A percentile compares a stretch with the other conserved stretches of the same genome.
These are phyloP conservation scores for Eretmocerus hayati DNA, from an alignment of 2,888 invertebrate genomes.

Conservation along the genomic window DNA sequence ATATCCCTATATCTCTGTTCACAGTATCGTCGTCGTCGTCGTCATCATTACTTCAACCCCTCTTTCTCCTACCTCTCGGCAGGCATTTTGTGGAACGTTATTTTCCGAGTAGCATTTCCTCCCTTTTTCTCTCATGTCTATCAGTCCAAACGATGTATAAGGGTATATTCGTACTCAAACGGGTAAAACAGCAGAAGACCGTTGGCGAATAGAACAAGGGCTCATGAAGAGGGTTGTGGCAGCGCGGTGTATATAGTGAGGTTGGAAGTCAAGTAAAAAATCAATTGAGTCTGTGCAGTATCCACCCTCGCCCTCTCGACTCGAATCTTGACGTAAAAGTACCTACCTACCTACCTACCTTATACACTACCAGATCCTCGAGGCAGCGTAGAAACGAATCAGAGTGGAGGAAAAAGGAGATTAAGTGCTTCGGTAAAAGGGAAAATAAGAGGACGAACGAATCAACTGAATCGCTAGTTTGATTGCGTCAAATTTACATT, in stretches of 20 bases:
- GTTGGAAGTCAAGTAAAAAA: slow-evolving; percentile 40
- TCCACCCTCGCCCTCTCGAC: slow-evolving; percentile 19
- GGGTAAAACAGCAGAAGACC: slow-evolving; percentile 11
- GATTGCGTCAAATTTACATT: no score
- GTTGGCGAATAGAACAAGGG: not conserved
- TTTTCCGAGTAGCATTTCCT: slow-evolving; percentile 17
- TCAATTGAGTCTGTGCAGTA: slow-evolving; percentile 44
- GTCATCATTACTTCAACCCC: slow-evolving; percentile 20
- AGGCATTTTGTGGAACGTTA: slow-evolving; percentile 30
- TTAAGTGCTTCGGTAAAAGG: slow-evolving; percentile 4
- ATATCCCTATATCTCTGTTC: no score
- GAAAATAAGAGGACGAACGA: slow-evolving; percentile 1
- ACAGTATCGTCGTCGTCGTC: no score
- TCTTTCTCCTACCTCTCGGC: slow-evolving; percentile 24
- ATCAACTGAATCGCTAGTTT: no score
- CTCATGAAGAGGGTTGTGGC: slow-evolving; percentile 20
- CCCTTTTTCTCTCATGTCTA: slow-evolving; percentile 6
- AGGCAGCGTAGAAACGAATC: slow-evolving; percentile 9
- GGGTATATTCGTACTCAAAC: not conserved
- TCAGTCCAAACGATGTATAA: not conserved
- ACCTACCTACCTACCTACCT: no score
- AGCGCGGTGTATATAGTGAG: slow-evolving; percentile 21
- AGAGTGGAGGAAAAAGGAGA: slow-evolving; percentile 10
- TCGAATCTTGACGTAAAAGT: slow-evolving; percentile 21
- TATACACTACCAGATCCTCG: not conserved